Base-by-base conservation (phyloP, 1,140 invertebrate genomes). In the Anagrus nilaparvatae region DNA sequence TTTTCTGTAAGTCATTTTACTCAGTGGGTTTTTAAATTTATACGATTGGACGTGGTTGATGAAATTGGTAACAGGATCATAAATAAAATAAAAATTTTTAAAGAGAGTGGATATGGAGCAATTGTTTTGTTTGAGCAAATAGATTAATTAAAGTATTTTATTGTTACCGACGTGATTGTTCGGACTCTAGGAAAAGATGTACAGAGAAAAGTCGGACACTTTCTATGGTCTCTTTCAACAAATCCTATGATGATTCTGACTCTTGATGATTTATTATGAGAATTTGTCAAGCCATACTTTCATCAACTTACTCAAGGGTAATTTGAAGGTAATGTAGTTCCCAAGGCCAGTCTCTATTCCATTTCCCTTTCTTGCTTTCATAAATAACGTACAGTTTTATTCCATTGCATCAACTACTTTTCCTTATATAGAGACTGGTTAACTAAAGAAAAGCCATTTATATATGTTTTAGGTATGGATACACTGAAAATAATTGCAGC, bases 101-200 rank as follows among this genome's bases (percentile, higher is more conserved):
- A n/a, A n/a, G n/a, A n/a, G n/a, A n/a, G n/a, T n/a, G n/a, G n/a
- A n/a, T n/a, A n/a, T n/a, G n/a, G n/a, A n/a, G n/a, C n/a, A n/a
- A 49, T 40, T 39, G 44, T 51, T 49, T 39, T 49, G 43, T 47
- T 51, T 48, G 48, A 57, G 55, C 58, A 60, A 54, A 63, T 49
- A 61, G 57, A 68, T 68, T 68, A 67, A 68, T 63, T 63, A 61
- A 66, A 61, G 61, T 66, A 60, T 69, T 59, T 69, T 69, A 57
- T 69, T 69, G 61, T 67, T 67, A 59, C 66, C 63, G 64, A 66
- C 61, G 63, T 63, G 61, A 63, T 67, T 60, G 59, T 67, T 64
- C n/a, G n/a, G 61, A 61, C 64, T 67, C 63, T 69, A 69, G 65
- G 64, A 69, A 49, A 58, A 59, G n/a, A n/a, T n/a, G n/a, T n/a